A percentile compares a stretch with the other conserved stretches of the same genome.
phyloP scores from a whole-genome alignment of 2,113 vertebrate genomes.

The Lycocorax pyrrhopterus region DNA sequence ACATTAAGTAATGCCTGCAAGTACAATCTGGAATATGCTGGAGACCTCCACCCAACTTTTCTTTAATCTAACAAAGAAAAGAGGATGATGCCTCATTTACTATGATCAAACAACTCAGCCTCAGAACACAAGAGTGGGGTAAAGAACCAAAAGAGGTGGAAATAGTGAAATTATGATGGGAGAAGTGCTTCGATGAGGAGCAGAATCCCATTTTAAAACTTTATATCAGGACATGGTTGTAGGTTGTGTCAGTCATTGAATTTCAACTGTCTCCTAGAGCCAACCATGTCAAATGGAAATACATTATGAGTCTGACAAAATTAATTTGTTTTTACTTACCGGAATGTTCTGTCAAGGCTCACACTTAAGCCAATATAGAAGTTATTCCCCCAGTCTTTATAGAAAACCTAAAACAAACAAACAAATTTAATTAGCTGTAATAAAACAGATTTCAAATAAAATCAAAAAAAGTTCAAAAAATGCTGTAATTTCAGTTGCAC shows the following conservation, averaged over 20 bases:
- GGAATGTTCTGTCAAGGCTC: slow-evolving; percentile 86
- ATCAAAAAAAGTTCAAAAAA: background rate
- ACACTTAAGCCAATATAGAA: slow-evolving; percentile 89
- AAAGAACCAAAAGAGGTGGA: background rate
- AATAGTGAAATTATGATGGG: background rate
- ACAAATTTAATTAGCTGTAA: background rate
- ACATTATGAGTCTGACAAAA: background rate
- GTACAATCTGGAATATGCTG: background rate
- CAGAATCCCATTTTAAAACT: background rate
- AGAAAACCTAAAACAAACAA: slow-evolving; percentile 67
- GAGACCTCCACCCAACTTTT: background rate
- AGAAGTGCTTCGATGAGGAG: background rate
- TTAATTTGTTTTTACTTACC: slow-evolving; percentile 73
- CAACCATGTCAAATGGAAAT: background rate
- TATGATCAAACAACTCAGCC: background rate
- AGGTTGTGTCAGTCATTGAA: background rate
- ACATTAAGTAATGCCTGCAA: background rate
- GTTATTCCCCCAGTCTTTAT: slow-evolving; percentile 33
- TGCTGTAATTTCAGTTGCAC: background rate
- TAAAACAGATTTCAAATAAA: background rate
- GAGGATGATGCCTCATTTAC: background rate
- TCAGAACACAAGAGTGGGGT: background rate
- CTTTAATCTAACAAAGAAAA: background rate
- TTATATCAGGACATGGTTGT: background rate
- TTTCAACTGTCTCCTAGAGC: background rate